A percentile compares a stretch with the other conserved stretches of the same genome.
Conservation (phyloP, 2,797 vertebrate species). For the Labeo calbasu region DNA sequence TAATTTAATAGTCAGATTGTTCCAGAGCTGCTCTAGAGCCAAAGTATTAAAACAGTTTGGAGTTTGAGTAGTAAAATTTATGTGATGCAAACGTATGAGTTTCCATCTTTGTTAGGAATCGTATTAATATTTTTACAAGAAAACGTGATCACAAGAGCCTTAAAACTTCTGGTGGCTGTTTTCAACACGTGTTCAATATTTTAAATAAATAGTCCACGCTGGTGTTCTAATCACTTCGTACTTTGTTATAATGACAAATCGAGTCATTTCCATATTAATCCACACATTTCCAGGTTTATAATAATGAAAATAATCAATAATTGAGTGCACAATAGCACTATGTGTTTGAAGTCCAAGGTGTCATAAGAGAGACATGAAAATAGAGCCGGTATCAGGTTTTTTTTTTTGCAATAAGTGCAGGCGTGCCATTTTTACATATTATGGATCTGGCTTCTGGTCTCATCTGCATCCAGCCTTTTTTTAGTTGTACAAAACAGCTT, state of each 20-base stretch:
- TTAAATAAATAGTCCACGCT: not conserved
- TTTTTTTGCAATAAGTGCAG: not conserved
- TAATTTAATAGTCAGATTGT: conserved; percentile 51
- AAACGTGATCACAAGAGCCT: not conserved
- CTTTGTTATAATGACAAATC: not conserved
- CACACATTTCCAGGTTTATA: not conserved
- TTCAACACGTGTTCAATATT: not conserved
- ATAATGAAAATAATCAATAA: not conserved
- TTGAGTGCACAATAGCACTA: not conserved
- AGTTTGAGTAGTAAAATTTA: not conserved
- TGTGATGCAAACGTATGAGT: not conserved
- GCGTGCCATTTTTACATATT: no score
- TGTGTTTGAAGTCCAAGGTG: not conserved
- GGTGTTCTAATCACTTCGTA: not conserved
- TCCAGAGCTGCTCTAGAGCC: conserved; percentile 43
- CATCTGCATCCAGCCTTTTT: no score
- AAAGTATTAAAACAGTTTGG: conserved; percentile 15
- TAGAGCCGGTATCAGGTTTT: not conserved
- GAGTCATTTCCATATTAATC: not conserved
- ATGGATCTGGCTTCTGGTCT: no score
- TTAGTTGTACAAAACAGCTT: no score
- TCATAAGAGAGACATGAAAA: not conserved
- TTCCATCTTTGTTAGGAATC: not conserved
- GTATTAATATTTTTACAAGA: not conserved
- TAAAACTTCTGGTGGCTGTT: not conserved